These are phyloP conservation scores for Vandiemenella viatica DNA, from an alignment of 2,888 invertebrate species.

Conservation along the genomic window DNA sequence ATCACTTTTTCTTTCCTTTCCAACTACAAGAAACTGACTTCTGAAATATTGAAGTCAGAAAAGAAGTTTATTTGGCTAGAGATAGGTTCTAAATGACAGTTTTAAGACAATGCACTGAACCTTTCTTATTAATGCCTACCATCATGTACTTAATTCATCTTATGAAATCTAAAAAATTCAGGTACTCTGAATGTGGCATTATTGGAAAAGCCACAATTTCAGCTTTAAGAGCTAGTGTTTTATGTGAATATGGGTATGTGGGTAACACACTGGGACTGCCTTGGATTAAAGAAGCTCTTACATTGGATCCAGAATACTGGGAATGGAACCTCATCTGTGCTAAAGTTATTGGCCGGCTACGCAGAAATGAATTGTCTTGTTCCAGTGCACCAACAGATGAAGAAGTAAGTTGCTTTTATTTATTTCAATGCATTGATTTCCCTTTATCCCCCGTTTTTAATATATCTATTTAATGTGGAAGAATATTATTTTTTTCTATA, in stretches of 20 bases:
- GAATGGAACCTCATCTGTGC: slow-evolving; percentile 11
- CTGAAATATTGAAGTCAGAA: too few relatives aligned
- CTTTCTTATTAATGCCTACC: too few relatives aligned
- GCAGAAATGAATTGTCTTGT: not conserved
- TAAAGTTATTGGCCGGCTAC: slow-evolving; percentile 7
- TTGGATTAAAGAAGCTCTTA: slow-evolving; percentile 3
- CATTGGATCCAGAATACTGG: slow-evolving; percentile 11
- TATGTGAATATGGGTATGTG: slow-evolving; percentile 9
- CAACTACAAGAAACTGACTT: too few relatives aligned
- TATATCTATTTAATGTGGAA: too few relatives aligned
- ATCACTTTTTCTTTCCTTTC: too few relatives aligned
- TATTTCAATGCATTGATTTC: too few relatives aligned
- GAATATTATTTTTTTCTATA: too few relatives aligned
- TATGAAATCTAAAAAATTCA: too few relatives aligned
- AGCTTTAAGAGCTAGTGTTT: slow-evolving; percentile 6
- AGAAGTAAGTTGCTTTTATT: slow-evolving; percentile 6
- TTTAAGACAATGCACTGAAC: too few relatives aligned
- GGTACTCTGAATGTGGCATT: not conserved
- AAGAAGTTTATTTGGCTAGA: too few relatives aligned
- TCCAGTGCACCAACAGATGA: not conserved
- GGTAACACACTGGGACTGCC: slow-evolving; percentile 6
- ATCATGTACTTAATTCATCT: too few relatives aligned
- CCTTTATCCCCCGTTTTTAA: not conserved
- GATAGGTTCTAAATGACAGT: too few relatives aligned
- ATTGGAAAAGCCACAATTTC: slow-evolving; percentile 7